These are phyloP conservation scores for Denticeps clupeoides DNA, from an alignment of 2,797 vertebrate genomes.

Conservation along the genomic window DNA sequence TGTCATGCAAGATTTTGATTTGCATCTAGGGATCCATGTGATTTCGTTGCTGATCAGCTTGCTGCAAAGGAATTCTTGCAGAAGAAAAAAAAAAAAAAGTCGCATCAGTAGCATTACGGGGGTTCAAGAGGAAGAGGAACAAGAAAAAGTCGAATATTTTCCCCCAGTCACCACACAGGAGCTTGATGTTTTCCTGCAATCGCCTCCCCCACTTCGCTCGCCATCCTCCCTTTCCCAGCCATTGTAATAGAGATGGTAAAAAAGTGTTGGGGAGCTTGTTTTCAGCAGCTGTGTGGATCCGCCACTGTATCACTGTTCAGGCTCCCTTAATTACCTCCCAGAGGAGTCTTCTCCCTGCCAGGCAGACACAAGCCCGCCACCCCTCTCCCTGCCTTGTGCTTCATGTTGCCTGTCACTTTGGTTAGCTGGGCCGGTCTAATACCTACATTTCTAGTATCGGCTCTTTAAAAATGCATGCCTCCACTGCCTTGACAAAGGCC, in stretches of 20 bases:
- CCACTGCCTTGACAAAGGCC: conserved; percentile 16
- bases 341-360: conserved; percentile 52
- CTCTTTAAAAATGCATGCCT: conserved; percentile 41
- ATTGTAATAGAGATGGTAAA: conserved; percentile 40
- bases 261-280: conserved; percentile 45
- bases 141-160: background rate
- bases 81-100: background rate
- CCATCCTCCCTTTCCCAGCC: conserved; percentile 14
- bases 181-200: background rate
- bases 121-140: background rate
- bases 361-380: too few relatives aligned
- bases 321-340: conserved; percentile 68
- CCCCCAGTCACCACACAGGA: background rate
- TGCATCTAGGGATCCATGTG: too few relatives aligned
- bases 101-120: background rate
- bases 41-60: too few relatives aligned
- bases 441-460: conserved; percentile 15
- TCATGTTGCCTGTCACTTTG: conserved; percentile 30
- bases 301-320: conserved; percentile 47
- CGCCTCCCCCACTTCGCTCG: background rate
- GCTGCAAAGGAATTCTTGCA: too few relatives aligned
- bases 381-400: too few relatives aligned
- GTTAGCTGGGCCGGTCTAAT: conserved; percentile 25
- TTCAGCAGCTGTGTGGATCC: conserved; percentile 47
- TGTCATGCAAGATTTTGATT: conserved; percentile 2